Evolutionary conservation across 2,797 vertebrate species (phyloP), one percentile per base, ranked within the genome.

Genomic region (Dicrostonyx torquatus): DNA sequence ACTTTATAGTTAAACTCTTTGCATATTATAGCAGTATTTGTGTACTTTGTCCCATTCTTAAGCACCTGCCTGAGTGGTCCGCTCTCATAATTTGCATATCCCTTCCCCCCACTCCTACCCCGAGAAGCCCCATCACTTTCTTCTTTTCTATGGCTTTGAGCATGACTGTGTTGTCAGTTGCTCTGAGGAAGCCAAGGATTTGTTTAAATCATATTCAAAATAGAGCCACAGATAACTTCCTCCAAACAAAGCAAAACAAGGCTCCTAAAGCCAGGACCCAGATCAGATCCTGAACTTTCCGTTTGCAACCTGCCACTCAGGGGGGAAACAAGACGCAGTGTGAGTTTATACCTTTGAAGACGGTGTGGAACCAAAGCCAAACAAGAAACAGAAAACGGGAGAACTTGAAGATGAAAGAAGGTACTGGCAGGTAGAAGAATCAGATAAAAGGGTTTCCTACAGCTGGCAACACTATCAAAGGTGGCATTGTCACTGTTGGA

Each of bases 391-490:
- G 45, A 76, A 50, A 43, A 18, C 2, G 1, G 5, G 70, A 58
- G 58, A 58, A 45, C 58, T 45, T 14, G 7, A 50, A 94, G 93
- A 78, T 94, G 68, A 91, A 43, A 89, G 68, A 60, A 31, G 14
- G n/a, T 43, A 12, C 45, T 75, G 48, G 66, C 10, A 13, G 91
- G 48, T 43, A 55, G 75, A 31, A 73, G 50, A 84, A 79, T 91
- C 64, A 94, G 93, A 89, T 93, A 91, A 91, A 77, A 94, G 72
- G 37, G 87, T 84, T 94, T 95, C 78, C 79, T 91, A 13, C 13
- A 70, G 60, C 79, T 86, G 78, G 50, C n/a, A 50, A 92, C 48
- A 75, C 84, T 48, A 18, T 79, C 85, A 95, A 94, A 93, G 79
- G 55, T 70, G 60, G 24, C 72, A 62, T 95, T 93, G 86, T 93